These are phyloP conservation scores for Plodia interpunctella DNA, from an alignment of 1,140 invertebrate species.

Conservation along the genomic window DNA sequence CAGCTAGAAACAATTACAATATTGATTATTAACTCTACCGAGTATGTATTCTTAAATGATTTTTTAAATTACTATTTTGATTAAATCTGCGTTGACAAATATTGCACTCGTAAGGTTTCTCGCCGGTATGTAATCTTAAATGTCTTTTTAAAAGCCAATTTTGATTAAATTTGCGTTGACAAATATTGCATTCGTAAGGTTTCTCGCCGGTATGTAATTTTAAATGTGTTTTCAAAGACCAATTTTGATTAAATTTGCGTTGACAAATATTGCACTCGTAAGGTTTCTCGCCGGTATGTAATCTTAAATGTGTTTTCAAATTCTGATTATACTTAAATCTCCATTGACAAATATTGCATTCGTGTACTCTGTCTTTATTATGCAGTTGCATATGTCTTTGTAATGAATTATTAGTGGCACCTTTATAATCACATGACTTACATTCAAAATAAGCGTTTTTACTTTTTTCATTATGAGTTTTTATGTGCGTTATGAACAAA, in stretches of 20 bases:
- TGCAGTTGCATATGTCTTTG: neutral
- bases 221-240: neutral
- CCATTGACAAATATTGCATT: neutral
- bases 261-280: neutral
- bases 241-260: neutral
- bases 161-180: neutral
- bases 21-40: conserved; percentile 67
- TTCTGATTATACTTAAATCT: neutral
- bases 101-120: neutral
- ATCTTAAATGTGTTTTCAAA: conserved; percentile 1
- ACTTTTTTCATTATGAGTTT: neutral
- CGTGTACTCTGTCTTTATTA: neutral
- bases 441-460: conserved; percentile 4
- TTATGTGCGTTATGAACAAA: neutral
- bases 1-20: neutral
- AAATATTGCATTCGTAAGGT: conserved; percentile 49
- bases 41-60: neutral
- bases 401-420: neutral
- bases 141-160: neutral
- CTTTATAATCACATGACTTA: neutral
- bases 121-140: neutral
- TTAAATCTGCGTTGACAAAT: neutral
- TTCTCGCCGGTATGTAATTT: conserved; percentile 38
- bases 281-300: neutral
- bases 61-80: neutral